A percentile compares a stretch with the other conserved stretches of the same genome.
phyloP scores from a whole-genome alignment of 2,797 vertebrate species.

The Sebastes paucispinis region DNA sequence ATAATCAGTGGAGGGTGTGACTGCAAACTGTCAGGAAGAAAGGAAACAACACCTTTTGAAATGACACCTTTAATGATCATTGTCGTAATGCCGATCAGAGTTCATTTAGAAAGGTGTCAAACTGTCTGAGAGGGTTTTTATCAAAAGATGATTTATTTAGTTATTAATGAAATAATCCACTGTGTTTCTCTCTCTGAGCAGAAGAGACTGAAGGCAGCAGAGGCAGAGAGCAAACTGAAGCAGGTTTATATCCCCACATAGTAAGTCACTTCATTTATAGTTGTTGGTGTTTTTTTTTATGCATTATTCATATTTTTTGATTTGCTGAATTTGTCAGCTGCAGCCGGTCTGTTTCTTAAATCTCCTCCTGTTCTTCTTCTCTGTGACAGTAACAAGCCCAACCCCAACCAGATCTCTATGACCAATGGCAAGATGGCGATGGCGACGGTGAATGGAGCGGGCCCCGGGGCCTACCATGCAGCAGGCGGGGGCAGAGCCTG shows the following conservation, averaged over 20 bases:
- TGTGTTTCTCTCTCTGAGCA: constrained; percentile 67
- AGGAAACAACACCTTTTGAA: background rate
- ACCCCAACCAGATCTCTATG: constrained; percentile 96
- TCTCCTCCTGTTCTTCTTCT: background rate
- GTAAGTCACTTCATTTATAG: constrained; percentile 84
- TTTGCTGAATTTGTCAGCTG: background rate
- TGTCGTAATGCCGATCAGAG: background rate
- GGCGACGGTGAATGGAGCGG: constrained; percentile 92
- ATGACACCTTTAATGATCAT: background rate
- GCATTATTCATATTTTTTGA: constrained; percentile 1
- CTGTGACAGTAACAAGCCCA: constrained; percentile 93
- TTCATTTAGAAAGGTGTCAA: background rate
- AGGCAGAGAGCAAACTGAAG: constrained; percentile 98
- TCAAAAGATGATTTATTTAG: background rate
- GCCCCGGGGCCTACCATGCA: constrained; percentile 86
- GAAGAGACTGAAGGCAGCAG: constrained; percentile 97
- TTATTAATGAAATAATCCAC: constrained; percentile 8
- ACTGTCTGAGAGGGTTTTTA: background rate
- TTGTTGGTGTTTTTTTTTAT: background rate
- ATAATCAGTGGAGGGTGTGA: background rate
- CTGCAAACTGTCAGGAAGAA: background rate
- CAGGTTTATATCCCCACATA: constrained; percentile 99
- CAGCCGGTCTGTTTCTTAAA: background rate
- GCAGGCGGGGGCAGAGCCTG: constrained; percentile 91
- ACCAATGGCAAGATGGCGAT: constrained; percentile 93